Evolutionary conservation across 2,797 vertebrate genomes (phyloP).

Genomic region (Bovichtus variegatus): DNA sequence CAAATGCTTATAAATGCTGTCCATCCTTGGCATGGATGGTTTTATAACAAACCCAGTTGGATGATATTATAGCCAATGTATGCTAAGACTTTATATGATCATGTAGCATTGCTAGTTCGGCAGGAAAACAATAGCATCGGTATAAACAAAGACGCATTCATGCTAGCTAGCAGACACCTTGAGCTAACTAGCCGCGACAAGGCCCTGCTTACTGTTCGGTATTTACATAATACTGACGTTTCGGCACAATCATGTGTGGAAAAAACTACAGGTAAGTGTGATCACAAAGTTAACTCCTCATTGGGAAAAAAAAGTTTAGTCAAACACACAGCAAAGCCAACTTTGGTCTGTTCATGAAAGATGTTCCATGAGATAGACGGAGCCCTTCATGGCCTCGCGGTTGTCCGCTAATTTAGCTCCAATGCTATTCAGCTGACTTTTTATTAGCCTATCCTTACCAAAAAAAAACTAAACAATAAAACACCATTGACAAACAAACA

Average conservation of each 20-base stretch:
- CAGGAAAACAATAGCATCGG: not conserved
- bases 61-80: accelerated
- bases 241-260: accelerated
- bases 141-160: slow-evolving; percentile 70
- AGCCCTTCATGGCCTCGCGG: slow-evolving; percentile 68
- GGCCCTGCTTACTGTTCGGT: not conserved
- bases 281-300: accelerated
- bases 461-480: too few relatives aligned
- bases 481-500: accelerated
- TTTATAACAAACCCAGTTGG: accelerated
- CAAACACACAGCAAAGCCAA: accelerated
- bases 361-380: slow-evolving; percentile 54
- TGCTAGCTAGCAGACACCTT: not conserved
- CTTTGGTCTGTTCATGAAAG: accelerated
- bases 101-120: accelerated
- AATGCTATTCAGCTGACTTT: slow-evolving; percentile 43
- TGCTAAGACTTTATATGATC: accelerated
- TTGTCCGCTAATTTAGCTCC: slow-evolving; percentile 34
- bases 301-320: accelerated
- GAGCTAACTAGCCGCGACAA: not conserved
- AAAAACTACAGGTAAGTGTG: accelerated
- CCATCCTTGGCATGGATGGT: accelerated
- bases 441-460: accelerated
- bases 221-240: accelerated
- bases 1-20: accelerated